A percentile compares a stretch with the other conserved stretches of the same genome.
These are phyloP conservation scores for Pocillopora meandrina DNA, from an alignment of 92 coral and sea anemone species.

Conservation along the genomic window DNA sequence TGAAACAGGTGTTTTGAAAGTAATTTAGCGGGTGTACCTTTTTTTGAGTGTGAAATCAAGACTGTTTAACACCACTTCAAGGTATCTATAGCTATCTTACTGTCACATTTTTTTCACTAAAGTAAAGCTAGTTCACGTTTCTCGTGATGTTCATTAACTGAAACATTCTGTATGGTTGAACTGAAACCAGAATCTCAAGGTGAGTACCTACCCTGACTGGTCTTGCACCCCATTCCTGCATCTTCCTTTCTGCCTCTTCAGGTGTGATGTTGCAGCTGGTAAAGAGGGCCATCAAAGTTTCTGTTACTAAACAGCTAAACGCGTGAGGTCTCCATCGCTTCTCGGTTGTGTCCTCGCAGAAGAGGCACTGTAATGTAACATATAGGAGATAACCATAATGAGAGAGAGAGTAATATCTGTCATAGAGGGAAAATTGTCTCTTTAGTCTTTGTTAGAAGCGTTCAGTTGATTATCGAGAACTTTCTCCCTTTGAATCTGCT, in stretches of 20 bases:
- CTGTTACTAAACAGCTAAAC: conserved; percentile 61
- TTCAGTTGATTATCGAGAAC: too few species aligned
- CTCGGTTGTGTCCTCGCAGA: neutral
- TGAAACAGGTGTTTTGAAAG: too few species aligned
- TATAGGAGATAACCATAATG: neutral
- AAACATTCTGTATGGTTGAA: neutral
- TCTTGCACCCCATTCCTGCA: conserved; percentile 74
- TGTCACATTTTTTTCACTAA: too few species aligned
- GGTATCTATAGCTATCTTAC: too few species aligned
- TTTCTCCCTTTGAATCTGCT: too few species aligned
- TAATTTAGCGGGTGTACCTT: too few species aligned
- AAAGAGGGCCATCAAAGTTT: conserved; percentile 66
- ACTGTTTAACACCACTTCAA: too few species aligned
- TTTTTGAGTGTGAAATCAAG: too few species aligned
- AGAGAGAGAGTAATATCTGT: neutral
- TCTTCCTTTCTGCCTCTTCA: conserved; percentile 60
- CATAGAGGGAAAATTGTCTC: neutral
- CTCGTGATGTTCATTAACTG: too few species aligned
- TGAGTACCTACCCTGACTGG: conserved; percentile 57
- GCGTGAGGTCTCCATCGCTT: conserved; percentile 47
- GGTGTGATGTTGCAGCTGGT: conserved; percentile 42
- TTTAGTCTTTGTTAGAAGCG: too few species aligned
- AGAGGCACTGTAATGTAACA: conserved; percentile 33
- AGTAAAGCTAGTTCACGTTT: too few species aligned
- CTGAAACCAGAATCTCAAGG: neutral